Percentiles rank a stretch among this genome's conserved stretches.
These are phyloP conservation scores for Trachops cirrhosus DNA, from an alignment of 2,797 vertebrate species.

Conservation along the genomic window DNA sequence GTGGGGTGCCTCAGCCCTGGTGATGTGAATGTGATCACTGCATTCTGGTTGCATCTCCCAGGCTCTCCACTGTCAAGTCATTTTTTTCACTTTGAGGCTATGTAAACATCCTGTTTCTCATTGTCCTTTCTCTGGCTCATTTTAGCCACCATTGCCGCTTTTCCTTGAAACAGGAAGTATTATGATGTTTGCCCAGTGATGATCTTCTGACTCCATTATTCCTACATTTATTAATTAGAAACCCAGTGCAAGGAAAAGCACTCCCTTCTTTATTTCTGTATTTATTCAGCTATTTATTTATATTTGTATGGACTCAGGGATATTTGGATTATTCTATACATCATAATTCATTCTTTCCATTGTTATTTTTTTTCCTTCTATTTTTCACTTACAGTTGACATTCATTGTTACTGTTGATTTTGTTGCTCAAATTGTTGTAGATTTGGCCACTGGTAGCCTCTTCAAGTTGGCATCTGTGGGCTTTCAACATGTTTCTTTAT, in stretches of 20 bases:
- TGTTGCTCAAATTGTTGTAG: not conserved
- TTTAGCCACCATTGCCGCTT: not conserved
- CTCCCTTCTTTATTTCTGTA: not conserved
- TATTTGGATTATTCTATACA: not conserved
- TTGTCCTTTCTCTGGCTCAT: not conserved
- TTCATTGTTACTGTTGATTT: not conserved
- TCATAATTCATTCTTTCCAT: not conserved
- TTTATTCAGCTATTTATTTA: not conserved
- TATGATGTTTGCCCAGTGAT: not conserved
- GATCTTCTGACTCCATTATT: not conserved
- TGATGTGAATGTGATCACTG: not conserved
- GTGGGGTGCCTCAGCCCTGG: fast-evolving
- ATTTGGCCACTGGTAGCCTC: not conserved
- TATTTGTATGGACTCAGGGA: not conserved
- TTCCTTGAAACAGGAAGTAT: not conserved
- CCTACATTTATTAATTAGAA: not conserved
- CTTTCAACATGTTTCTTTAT: not conserved
- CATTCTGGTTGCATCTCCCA: not conserved
- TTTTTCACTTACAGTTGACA: not conserved
- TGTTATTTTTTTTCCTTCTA: not conserved
- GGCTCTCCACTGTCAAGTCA: not conserved
- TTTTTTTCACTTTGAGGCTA: not conserved
- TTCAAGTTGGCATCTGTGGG: not conserved
- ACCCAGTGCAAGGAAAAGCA: not conserved
- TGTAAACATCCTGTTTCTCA: not conserved